phyloP scores from a whole-genome alignment of 2,113 vertebrate species.

The mouse (Mus musculus) region DNA sequence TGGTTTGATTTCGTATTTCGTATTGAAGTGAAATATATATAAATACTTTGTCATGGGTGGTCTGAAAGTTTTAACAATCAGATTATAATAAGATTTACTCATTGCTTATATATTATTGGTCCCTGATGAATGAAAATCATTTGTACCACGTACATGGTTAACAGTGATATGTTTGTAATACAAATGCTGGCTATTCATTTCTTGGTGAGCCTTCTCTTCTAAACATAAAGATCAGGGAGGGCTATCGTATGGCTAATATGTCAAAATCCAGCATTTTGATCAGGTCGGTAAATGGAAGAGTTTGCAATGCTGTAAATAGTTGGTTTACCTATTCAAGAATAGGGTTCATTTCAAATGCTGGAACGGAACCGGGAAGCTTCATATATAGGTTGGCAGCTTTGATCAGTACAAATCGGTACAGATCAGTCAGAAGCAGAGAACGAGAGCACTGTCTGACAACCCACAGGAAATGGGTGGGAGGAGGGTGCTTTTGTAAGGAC shows the following conservation, averaged over 20 bases:
- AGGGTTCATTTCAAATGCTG: not conserved
- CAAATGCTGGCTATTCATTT: not conserved
- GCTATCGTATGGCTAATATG: not conserved
- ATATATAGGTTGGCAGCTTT: not conserved
- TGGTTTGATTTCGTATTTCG: not conserved
- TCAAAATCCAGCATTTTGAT: slow-evolving; percentile 3
- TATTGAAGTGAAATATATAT: not conserved
- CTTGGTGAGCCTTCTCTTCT: not conserved
- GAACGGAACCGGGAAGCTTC: not conserved
- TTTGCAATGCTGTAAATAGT: not conserved
- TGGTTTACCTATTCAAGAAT: not conserved
- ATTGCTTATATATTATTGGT: slow-evolving; percentile 4
- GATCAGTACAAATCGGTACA: not conserved
- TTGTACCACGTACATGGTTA: not conserved
- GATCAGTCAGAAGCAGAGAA: not conserved
- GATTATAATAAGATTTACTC: not conserved
- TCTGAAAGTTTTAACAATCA: not conserved
- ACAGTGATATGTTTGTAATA: not conserved
- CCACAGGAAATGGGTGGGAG: not conserved
- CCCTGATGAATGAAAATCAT: not conserved
- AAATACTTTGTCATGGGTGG: not conserved
- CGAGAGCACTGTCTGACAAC: not conserved
- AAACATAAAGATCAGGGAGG: not conserved
- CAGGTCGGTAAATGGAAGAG: not conserved
- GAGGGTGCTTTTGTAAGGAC: not conserved